Evolutionary conservation across 2,113 vertebrate species (phyloP).

Genomic region (Eidolon helvum): DNA sequence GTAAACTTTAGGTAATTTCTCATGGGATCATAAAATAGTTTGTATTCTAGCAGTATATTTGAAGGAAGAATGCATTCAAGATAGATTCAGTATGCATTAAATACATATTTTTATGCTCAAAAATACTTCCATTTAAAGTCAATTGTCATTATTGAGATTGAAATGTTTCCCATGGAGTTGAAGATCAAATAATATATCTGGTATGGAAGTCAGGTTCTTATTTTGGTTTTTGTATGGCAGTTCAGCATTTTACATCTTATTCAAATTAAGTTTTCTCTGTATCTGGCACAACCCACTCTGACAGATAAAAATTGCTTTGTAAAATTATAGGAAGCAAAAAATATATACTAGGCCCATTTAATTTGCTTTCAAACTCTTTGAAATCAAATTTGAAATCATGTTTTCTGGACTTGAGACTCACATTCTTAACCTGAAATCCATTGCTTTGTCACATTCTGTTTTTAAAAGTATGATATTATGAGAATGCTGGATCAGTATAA

Average conservation of each 20-base stretch:
- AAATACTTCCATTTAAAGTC: slow-evolving; percentile 20
- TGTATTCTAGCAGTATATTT: neutral
- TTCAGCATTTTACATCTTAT: slow-evolving; percentile 57
- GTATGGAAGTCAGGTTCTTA: neutral
- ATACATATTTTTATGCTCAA: neutral
- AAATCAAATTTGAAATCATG: slow-evolving; percentile 55
- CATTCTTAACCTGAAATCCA: slow-evolving; percentile 61
- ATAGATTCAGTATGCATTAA: neutral
- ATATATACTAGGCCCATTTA: slow-evolving; percentile 42
- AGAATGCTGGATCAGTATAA: slow-evolving; percentile 12
- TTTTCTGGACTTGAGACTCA: slow-evolving; percentile 59
- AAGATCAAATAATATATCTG: slow-evolving; percentile 25
- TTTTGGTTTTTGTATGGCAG: slow-evolving; percentile 25
- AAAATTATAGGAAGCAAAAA: slow-evolving; percentile 66
- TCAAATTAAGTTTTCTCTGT: slow-evolving; percentile 8
- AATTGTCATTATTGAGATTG: slow-evolving; percentile 27
- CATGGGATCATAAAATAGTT: neutral
- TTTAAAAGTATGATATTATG: slow-evolving; percentile 65
- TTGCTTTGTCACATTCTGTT: slow-evolving; percentile 69
- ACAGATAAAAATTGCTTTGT: slow-evolving; percentile 58
- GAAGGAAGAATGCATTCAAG: neutral
- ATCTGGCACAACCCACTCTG: neutral
- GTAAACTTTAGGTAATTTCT: neutral
- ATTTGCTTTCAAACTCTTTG: slow-evolving; percentile 71
- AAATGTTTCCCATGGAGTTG: slow-evolving; percentile 22